A percentile compares a stretch with the other conserved stretches of the same genome.
These are phyloP conservation scores for Plagiodera versicolora DNA, from an alignment of 2,888 invertebrate species.

Conservation along the genomic window DNA sequence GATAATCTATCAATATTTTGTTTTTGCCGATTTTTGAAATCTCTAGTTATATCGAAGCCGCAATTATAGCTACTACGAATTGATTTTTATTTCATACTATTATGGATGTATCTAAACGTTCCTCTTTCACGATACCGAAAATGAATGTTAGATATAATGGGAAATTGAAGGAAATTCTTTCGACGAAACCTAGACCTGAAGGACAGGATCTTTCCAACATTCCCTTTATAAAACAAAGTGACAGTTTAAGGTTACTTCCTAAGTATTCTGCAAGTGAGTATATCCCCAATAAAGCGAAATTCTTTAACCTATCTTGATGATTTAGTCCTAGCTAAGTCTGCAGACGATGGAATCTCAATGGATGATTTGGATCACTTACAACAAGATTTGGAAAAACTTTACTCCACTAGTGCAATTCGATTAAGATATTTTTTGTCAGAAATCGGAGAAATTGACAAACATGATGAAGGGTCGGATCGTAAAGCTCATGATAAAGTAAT, in stretches of 20 bases:
- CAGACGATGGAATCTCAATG: constrained; percentile 78
- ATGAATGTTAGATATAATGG: constrained; percentile 35
- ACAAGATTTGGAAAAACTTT: constrained; percentile 80
- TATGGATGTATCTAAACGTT: constrained; percentile 22
- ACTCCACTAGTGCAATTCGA: constrained; percentile 81
- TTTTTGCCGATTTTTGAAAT: not conserved
- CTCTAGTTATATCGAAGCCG: no score
- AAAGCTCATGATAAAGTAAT: constrained; percentile 47
- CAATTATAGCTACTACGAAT: no score
- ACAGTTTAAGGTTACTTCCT: constrained; percentile 68
- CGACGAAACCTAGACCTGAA: constrained; percentile 27
- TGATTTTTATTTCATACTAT: not conserved
- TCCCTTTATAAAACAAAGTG: constrained; percentile 72
- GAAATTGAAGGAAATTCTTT: constrained; percentile 38
- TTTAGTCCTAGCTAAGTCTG: constrained; percentile 64
- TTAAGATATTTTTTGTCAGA: constrained; percentile 77
- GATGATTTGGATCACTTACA: constrained; percentile 89
- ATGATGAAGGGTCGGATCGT: constrained; percentile 58
- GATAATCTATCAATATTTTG: no score
- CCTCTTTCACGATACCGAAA: constrained; percentile 23
- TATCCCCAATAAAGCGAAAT: not conserved
- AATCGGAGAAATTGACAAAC: constrained; percentile 56
- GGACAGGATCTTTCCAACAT: constrained; percentile 37
- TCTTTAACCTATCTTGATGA: constrained; percentile 2
- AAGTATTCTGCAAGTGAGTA: constrained; percentile 61